A percentile compares a stretch with the other conserved stretches of the same genome.
These are phyloP conservation scores for Cosmia pyralina DNA, from an alignment of 2,888 invertebrate species.

Conservation along the genomic window DNA sequence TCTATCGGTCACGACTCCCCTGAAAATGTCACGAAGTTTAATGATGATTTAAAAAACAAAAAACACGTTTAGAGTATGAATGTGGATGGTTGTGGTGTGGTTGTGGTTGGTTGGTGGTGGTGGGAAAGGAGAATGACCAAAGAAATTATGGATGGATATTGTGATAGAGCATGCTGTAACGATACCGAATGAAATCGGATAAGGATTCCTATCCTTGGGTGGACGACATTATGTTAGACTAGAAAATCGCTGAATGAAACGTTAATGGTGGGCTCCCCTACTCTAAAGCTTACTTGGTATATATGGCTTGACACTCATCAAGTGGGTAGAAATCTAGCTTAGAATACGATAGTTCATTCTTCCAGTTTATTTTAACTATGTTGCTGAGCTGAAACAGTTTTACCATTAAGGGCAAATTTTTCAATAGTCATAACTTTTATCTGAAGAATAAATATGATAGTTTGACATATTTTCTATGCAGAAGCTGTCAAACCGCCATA, in stretches of 20 bases:
- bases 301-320: slow-evolving; percentile 78
- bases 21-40: slow-evolving; percentile 53
- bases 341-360: slow-evolving; percentile 72
- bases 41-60: not conserved
- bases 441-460: too few relatives aligned
- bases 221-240: not conserved
- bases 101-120: too few relatives aligned
- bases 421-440: too few relatives aligned
- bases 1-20: slow-evolving; percentile 76
- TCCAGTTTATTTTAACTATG: slow-evolving; percentile 65
- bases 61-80: not conserved
- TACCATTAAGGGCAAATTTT: not conserved
- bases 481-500: too few relatives aligned
- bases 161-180: not conserved
- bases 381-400: slow-evolving; percentile 66
- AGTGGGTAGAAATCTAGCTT: slow-evolving; percentile 76
- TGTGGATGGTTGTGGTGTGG: too few relatives aligned
- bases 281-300: slow-evolving; percentile 71
- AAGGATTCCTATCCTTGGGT: too few relatives aligned
- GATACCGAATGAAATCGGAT: not conserved
- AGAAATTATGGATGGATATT: not conserved
- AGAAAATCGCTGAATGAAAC: too few relatives aligned
- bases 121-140: too few relatives aligned
- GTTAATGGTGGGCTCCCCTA: too few relatives aligned
- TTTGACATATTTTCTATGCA: too few relatives aligned